Evolutionary conservation across 2,113 vertebrate genomes (phyloP).

Genomic region (Octodon degus): DNA sequence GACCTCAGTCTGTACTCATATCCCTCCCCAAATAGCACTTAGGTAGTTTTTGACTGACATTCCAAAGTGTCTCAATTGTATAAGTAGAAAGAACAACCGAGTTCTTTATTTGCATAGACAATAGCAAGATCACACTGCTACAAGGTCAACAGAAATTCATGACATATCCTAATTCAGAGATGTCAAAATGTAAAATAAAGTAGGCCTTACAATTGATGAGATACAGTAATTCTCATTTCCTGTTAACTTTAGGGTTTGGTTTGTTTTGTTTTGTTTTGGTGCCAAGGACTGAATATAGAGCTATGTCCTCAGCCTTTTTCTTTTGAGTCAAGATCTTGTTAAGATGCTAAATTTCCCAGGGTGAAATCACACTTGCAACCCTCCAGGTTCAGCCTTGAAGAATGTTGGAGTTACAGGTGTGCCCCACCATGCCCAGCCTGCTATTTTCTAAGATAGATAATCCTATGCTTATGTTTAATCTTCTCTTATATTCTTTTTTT

Average conservation of each 20-base stretch:
- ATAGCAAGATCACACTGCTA: neutral
- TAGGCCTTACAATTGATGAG: neutral
- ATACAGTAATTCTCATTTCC: neutral
- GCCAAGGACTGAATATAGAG: neutral
- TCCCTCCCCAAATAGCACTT: neutral
- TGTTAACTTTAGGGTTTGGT: conserved; percentile 8
- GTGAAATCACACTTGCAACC: neutral
- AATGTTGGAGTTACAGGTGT: neutral
- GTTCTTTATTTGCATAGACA: neutral
- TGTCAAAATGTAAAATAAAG: conserved; percentile 38
- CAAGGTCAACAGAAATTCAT: neutral
- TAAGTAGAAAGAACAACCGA: conserved; percentile 1
- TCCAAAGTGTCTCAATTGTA: neutral
- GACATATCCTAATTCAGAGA: neutral
- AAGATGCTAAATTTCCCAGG: neutral
- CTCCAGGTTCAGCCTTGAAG: neutral
- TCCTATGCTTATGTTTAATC: neutral
- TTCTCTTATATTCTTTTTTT: too few species aligned
- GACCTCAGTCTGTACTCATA: neutral
- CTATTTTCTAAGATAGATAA: neutral
- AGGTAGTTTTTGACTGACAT: conserved; percentile 10
- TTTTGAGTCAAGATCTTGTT: neutral
- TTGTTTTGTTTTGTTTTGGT: neutral
- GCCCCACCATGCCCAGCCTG: neutral
- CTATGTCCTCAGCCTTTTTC: neutral